phyloP scores from a whole-genome alignment of 1,140 invertebrate species.

The Pteromalus puparum region DNA sequence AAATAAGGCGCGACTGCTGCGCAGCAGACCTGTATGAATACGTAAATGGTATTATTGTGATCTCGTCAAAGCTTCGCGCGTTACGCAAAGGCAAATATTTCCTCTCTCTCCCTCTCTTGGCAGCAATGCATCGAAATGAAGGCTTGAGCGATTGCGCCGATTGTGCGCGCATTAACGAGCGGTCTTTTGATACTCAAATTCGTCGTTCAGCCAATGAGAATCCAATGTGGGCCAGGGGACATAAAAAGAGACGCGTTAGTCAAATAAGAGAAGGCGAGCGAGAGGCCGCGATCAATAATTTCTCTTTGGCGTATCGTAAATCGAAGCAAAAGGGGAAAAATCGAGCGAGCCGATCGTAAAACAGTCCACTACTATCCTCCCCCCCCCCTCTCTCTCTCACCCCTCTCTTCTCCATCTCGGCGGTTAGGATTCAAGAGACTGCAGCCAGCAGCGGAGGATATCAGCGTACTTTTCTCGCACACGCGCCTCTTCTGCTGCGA shows the following conservation, averaged over 20 bases:
- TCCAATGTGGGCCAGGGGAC: not conserved
- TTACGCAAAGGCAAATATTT: slow-evolving; percentile 28
- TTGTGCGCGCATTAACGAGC: not conserved
- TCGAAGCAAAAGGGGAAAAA: slow-evolving; percentile 42
- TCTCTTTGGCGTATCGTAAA: slow-evolving; percentile 45
- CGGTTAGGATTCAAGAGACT: slow-evolving; percentile 26
- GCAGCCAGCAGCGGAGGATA: not conserved
- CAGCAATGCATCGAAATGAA: not conserved
- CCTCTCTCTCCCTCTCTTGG: not conserved
- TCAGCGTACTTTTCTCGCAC: slow-evolving; percentile 13
- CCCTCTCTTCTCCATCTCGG: not conserved
- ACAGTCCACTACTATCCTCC: not conserved
- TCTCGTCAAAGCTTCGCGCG: not conserved
- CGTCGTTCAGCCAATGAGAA: slow-evolving; percentile 9
- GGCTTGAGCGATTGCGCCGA: slow-evolving; percentile 21
- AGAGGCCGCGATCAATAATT: slow-evolving; percentile 29
- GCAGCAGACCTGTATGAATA: not conserved
- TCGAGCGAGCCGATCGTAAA: slow-evolving; percentile 46
- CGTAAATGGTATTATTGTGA: not conserved
- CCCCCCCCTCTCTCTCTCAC: not conserved
- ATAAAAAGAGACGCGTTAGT: slow-evolving; percentile 33
- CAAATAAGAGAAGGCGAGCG: slow-evolving; percentile 6
- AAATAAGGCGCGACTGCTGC: not conserved
- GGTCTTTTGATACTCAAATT: not conserved
- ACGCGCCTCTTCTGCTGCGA: not conserved